phyloP scores from a whole-genome alignment of 2,113 vertebrate species.

The Perccottus glenii region DNA sequence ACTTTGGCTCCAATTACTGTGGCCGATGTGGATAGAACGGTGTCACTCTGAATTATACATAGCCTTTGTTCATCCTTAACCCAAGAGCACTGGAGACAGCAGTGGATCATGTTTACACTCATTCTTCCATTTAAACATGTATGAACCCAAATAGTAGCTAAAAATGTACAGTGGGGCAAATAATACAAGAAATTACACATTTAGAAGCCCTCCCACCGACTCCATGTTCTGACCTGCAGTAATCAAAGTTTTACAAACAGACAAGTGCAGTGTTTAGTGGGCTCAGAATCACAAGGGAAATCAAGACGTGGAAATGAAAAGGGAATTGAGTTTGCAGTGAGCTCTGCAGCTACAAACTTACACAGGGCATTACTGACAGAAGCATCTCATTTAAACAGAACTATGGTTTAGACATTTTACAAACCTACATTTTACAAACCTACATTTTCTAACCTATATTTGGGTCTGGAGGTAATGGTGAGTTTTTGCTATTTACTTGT shows the following conservation, averaged over 20 bases:
- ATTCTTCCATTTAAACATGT: constrained; percentile 71
- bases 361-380: constrained; percentile 36
- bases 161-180: constrained; percentile 7
- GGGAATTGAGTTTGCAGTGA: constrained; percentile 62
- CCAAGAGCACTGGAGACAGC: constrained; percentile 74
- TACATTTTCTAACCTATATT: not conserved
- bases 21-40: constrained; percentile 68
- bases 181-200: not conserved
- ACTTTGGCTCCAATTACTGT: constrained; percentile 68
- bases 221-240: constrained; percentile 43
- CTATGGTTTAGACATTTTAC: not conserved
- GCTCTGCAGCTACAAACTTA: constrained; percentile 46
- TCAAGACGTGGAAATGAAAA: constrained; percentile 70
- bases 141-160: constrained; percentile 55
- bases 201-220: constrained; percentile 33
- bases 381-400: not conserved
- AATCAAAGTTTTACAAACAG: constrained; percentile 60
- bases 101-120: constrained; percentile 79
- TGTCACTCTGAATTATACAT: constrained; percentile 78
- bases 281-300: constrained; percentile 65
- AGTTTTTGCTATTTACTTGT: too few species aligned
- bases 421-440: not conserved
- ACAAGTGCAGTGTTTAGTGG: constrained; percentile 35
- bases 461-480: too few species aligned
- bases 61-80: constrained; percentile 78